Percentiles rank a stretch among this genome's conserved stretches.
Conservation (phyloP, 2,888 invertebrate species). For the Tachina grossa region DNA sequence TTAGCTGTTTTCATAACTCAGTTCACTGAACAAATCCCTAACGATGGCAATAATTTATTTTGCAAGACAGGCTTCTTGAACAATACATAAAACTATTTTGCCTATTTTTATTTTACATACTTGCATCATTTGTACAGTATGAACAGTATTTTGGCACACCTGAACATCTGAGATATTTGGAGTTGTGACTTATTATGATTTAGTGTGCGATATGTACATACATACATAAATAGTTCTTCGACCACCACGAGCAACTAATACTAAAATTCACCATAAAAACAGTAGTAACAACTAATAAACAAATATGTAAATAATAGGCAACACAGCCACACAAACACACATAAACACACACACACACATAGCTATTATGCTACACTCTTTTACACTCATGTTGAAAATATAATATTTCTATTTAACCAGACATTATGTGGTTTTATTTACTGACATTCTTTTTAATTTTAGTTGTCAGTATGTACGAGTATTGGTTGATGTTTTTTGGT, state of each 20-base stretch:
- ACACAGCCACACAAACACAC: background rate
- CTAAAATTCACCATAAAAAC: conserved; percentile 9
- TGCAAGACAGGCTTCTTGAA: too few relatives aligned
- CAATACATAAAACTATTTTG: too few relatives aligned
- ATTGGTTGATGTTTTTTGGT: conserved; percentile 17
- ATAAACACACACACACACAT: background rate
- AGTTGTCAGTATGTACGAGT: conserved; percentile 6
- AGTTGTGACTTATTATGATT: too few relatives aligned
- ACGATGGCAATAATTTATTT: too few relatives aligned
- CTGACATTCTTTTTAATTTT: conserved; percentile 24
- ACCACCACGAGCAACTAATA: background rate
- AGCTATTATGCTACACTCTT: background rate
- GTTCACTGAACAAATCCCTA: too few relatives aligned
- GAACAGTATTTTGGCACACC: too few relatives aligned
- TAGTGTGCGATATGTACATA: too few relatives aligned
- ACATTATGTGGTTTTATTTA: conserved; percentile 39
- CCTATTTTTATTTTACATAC: too few relatives aligned
- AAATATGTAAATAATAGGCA: background rate
- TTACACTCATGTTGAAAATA: conserved; percentile 4
- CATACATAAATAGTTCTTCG: background rate
- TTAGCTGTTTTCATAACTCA: too few relatives aligned
- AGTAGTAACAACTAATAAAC: conserved; percentile 32
- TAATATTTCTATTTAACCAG: conserved; percentile 39
- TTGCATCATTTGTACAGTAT: too few relatives aligned
- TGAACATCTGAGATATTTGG: too few relatives aligned